Percentiles rank a stretch among this genome's conserved stretches.
Conservation (phyloP, 2,113 vertebrate species). For the Percopsis transmontana region DNA sequence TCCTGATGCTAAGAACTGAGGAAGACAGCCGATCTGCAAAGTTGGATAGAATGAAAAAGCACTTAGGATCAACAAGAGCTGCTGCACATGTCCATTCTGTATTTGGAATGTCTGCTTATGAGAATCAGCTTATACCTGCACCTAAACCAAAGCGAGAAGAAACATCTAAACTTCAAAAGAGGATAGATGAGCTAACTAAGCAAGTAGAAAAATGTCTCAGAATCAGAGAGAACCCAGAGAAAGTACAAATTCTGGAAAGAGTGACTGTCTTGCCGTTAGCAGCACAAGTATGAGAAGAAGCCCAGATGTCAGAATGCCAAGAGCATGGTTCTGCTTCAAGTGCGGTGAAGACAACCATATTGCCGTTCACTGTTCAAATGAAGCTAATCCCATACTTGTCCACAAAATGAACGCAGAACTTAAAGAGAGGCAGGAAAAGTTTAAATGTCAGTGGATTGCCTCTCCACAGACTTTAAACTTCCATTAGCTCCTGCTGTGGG, state of each 20-base stretch:
- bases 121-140: neutral
- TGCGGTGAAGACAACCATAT: slow-evolving; percentile 38
- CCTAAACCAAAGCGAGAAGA: neutral
- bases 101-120: neutral
- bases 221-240: neutral
- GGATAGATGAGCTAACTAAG: slow-evolving; percentile 8
- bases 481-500: slow-evolving; percentile 24
- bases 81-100: slow-evolving; percentile 2
- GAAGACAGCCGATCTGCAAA: slow-evolving; percentile 16
- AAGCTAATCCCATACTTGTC: slow-evolving; percentile 18
- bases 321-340: slow-evolving; percentile 22
- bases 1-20: slow-evolving; percentile 27
- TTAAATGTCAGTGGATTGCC: neutral
- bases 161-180: slow-evolving; percentile 2
- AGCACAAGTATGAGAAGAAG: neutral
- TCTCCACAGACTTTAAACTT: slow-evolving; percentile 19
- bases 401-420: slow-evolving; percentile 21
- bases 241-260: neutral
- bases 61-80: slow-evolving; percentile 8
- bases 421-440: slow-evolving; percentile 1
- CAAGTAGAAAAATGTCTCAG: slow-evolving; percentile 6
- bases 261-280: neutral
- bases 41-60: slow-evolving; percentile 25
- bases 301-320: neutral
- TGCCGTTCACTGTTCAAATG: neutral